These are phyloP conservation scores for Spheniscus humboldti DNA, from an alignment of 2,797 vertebrate genomes.

Conservation along the genomic window DNA sequence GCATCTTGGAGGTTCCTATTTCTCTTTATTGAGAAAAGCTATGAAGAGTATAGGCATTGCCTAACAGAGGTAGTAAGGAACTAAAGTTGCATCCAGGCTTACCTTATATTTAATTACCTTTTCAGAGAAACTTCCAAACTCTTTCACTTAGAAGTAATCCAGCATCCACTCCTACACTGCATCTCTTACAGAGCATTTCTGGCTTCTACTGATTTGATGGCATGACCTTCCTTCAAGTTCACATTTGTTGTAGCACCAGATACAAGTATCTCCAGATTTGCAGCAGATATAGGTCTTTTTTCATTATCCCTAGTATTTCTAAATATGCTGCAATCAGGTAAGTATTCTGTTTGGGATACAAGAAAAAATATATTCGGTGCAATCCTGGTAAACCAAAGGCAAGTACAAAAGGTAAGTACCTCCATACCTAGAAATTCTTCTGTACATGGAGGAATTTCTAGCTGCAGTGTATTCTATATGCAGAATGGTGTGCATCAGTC, in stretches of 20 bases:
- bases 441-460: not conserved
- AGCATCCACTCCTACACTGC: not conserved
- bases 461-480: not conserved
- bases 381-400: not conserved
- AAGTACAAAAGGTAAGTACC: not conserved
- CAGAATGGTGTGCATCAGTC: not conserved
- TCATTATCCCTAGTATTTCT: not conserved
- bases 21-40: not conserved
- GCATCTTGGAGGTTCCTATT: not conserved
- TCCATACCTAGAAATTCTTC: not conserved
- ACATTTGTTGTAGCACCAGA: not conserved
- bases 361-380: not conserved
- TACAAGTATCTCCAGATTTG: not conserved
- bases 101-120: not conserved
- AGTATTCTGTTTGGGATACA: not conserved
- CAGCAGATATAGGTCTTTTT: not conserved
- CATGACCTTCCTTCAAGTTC: not conserved
- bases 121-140: not conserved
- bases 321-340: not conserved
- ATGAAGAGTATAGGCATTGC: not conserved
- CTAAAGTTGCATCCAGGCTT: not conserved
- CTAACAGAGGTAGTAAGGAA: not conserved
- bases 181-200: not conserved
- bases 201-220: not conserved
- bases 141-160: not conserved